Percentiles rank a stretch among this genome's conserved stretches.
Evolutionary conservation across 2,888 invertebrate species (phyloP).

Genomic region (Thumatha senex): DNA sequence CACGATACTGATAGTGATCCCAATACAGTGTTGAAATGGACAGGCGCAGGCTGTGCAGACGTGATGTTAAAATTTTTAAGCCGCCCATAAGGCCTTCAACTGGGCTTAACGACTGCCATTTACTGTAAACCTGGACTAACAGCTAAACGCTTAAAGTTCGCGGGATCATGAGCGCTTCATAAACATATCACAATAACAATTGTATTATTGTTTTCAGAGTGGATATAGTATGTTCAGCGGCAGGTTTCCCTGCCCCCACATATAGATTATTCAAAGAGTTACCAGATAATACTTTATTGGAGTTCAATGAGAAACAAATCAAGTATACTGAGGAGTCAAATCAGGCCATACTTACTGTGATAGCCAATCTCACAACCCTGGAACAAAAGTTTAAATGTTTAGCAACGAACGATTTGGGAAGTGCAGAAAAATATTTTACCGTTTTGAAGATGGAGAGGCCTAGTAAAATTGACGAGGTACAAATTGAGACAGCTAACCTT

Average conservation of each 20-base stretch:
- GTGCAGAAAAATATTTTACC: slow-evolving; percentile 44
- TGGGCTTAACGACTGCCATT: no score
- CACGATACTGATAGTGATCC: no score
- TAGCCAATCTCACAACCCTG: slow-evolving; percentile 48
- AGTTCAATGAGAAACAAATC: slow-evolving; percentile 53
- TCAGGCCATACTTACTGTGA: slow-evolving; percentile 47
- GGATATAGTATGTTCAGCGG: slow-evolving; percentile 55
- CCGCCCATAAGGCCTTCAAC: no score
- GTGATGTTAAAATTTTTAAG: no score
- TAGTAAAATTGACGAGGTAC: slow-evolving; percentile 51
- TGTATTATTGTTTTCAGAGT: slow-evolving; percentile 48
- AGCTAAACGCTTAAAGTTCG: no score
- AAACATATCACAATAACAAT: no score
- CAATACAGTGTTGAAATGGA: no score
- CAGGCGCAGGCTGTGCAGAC: no score
- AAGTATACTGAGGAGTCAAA: slow-evolving; percentile 41
- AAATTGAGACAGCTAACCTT: not conserved
- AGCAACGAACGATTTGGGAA: slow-evolving; percentile 57
- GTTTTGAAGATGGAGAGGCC: slow-evolving; percentile 53
- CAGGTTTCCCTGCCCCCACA: slow-evolving; percentile 55
- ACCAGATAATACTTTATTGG: slow-evolving; percentile 44
- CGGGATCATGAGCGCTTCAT: no score
- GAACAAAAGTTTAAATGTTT: slow-evolving; percentile 55
- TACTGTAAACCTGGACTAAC: no score
- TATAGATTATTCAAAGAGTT: slow-evolving; percentile 62